Evolutionary conservation across 2,113 vertebrate genomes (phyloP).

Genomic region (Strix aluco): DNA sequence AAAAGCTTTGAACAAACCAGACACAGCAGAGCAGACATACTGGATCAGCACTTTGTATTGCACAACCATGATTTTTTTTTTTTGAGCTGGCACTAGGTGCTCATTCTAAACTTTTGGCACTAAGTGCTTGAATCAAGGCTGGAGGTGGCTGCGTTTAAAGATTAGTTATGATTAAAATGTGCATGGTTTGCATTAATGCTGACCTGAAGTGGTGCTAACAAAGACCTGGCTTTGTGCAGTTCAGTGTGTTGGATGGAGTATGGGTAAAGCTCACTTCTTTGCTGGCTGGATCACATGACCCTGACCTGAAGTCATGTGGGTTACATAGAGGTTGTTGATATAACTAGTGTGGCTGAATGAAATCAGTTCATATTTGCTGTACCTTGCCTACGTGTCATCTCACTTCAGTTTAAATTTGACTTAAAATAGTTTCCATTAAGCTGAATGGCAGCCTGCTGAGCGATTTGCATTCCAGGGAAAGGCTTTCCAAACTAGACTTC

Average conservation of each 20-base stretch:
- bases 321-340: not conserved
- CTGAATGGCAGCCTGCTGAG: accelerated
- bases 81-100: not conserved
- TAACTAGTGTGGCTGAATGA: not conserved
- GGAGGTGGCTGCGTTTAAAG: not conserved
- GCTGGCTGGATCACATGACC: not conserved
- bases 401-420: not conserved
- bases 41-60: not conserved
- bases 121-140: not conserved
- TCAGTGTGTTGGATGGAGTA: not conserved
- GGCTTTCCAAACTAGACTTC: not conserved
- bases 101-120: not conserved
- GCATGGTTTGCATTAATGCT: not conserved
- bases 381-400: accelerated
- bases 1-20: not conserved
- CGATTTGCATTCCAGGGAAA: not conserved
- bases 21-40: not conserved
- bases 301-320: accelerated
- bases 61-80: not conserved
- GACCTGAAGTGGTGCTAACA: not conserved
- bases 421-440: not conserved
- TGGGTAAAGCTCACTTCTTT: not conserved
- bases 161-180: not conserved
- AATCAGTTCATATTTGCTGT: not conserved
- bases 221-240: not conserved